Base-by-base conservation (phyloP, 2,888 invertebrate species). In the Ophraella communa region DNA sequence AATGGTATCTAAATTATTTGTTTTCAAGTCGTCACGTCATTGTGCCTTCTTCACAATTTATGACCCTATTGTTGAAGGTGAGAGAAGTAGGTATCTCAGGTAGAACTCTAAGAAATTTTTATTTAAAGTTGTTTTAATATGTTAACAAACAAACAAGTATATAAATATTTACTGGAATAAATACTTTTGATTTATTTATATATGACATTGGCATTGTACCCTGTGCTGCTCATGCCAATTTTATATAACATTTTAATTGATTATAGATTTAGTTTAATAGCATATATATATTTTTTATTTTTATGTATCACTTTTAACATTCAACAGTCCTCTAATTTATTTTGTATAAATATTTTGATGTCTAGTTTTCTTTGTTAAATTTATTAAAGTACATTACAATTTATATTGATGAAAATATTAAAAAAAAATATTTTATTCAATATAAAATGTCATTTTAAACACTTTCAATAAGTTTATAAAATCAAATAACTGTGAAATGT, bases 1-100 rank as follows among this genome's bases (percentile, higher is more conserved):
- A 80, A 81, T 81, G 81, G 76, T 81, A 80, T 79, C 80, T 76
- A 81, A 81, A 81, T 81, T 80, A 76, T 77, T 79, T 76, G 79
- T 80, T 78, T 76, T 73, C 73, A 71, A 72, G 72, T 71, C 68
- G 72, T 74, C 73, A 72, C 72, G 70, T 77, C 74, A 73, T 72
- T 75, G 80, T 80, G 79, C 79, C 79, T 80, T 79, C 73, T 73
- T 67, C 68, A 71, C 73, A 74, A 76, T 75, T 74, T 73, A 68
- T 76, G 74, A 79, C 77, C 77, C 74, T 79, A 76, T 78, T 77
- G 74, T 76, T 75, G 75, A 80, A 82, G 81, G 82, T 81, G 77
- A 81, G 81, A 71, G 71, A 71, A 52, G 44, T 47, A 20, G 47
- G 47, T 57, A 33, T n/a, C 35, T 21, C 8, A 14, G 21, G 8